Evolutionary conservation across 92 coral and sea anemone species (phyloP), one percentile per base, ranked within the genome.

Genomic region (Meandrina meandrites): DNA sequence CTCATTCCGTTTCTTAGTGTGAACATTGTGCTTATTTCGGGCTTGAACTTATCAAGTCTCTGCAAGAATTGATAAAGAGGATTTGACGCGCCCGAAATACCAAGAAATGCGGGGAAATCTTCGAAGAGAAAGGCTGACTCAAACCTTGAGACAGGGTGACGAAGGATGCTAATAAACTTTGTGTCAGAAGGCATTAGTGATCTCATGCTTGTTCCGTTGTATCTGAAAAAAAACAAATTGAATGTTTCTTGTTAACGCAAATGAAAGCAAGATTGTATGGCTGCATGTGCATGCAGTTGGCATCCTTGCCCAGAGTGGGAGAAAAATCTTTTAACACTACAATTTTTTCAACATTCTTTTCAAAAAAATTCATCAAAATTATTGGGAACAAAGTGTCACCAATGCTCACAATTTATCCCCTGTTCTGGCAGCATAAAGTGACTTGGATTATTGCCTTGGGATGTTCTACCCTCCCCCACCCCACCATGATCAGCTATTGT

Each of bases 51-150:
- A 35, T 80, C 77, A 28, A 88, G 22, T 19, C 31, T 45, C 56
- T 88, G 75, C n/a, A 88, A 35, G 54, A 88, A 74, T 27, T 80
- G 47, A 30, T 88, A 69, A n/a, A 80, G 54, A 32, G 86, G 90
- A 75, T 81, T 88, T 1, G 87, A 62, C 19, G 78, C 35, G 35
- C 76, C 37, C 21, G 81, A 36, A 40, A 88, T 57, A 17, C 86
- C 86, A 81, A 88, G 86, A 74, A 88, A 80, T 27, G 81, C 76
- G 9, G 90, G 90, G 36, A 81, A 57, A 37, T 73, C 90, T 62
- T 81, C 90, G 27, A 78, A 88, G 27, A 88, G 77, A 88, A 88
- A 88, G n/a, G 90, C 90, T 67, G 90, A 88, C 75, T 88, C 90
- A 75, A 88, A 88, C 36, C 90, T 56, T 64, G 90, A 75, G 30